phyloP scores from a whole-genome alignment of 2,113 vertebrate genomes.

The Dromas ardeola region DNA sequence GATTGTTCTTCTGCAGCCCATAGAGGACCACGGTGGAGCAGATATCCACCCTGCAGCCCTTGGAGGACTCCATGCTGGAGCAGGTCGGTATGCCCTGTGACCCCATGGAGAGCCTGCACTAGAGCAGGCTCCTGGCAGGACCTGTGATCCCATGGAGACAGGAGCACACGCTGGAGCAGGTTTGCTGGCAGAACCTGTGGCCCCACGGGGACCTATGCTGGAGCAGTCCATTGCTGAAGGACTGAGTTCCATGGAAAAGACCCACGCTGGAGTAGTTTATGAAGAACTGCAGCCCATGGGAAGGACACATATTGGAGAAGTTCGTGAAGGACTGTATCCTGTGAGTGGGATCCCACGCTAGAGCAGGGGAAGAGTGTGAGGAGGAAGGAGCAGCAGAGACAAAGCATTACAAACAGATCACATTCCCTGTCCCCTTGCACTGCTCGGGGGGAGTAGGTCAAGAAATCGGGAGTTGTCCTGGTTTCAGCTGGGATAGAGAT shows the following conservation, averaged over 20 bases:
- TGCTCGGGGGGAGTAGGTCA: accelerated
- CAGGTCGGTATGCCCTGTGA: neutral
- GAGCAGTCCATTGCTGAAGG: neutral
- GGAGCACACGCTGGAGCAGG: accelerated
- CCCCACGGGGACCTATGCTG: accelerated
- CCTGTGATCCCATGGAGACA: neutral
- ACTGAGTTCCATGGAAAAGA: neutral
- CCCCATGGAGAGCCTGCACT: accelerated
- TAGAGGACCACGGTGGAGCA: neutral
- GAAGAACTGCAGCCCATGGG: neutral
- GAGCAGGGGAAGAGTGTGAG: neutral
- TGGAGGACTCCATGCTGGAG: neutral
- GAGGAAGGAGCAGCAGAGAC: neutral
- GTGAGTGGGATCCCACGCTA: accelerated
- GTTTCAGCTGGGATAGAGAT: neutral
- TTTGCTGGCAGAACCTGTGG: neutral
- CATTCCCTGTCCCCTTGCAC: neutral
- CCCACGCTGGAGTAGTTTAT: neutral
- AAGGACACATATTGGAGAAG: neutral
- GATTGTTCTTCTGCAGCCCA: neutral
- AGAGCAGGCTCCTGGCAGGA: neutral
- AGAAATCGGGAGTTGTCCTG: neutral
- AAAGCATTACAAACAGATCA: neutral
- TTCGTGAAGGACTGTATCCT: neutral
- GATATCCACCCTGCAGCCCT: neutral